Percentiles rank a stretch among this genome's conserved stretches.
These are phyloP conservation scores for Pinctada fucata DNA, from an alignment of 2,888 invertebrate genomes.

Conservation along the genomic window DNA sequence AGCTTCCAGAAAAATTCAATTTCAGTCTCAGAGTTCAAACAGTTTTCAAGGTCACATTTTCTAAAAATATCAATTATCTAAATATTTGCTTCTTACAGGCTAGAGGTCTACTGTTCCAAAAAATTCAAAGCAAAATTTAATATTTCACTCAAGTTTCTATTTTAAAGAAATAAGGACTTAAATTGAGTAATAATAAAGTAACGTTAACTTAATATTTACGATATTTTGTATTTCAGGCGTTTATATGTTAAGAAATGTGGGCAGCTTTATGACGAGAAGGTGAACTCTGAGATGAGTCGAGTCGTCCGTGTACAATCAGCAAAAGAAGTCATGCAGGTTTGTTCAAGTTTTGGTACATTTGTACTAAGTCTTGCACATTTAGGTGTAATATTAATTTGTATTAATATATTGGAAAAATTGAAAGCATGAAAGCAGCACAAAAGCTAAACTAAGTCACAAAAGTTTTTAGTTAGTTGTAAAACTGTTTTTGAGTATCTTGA, in stretches of 20 bases:
- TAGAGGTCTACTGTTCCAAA: too few relatives aligned
- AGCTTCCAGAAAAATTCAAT: too few relatives aligned
- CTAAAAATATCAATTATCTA: too few relatives aligned
- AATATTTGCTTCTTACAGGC: too few relatives aligned
- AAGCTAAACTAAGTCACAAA: background rate
- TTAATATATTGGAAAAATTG: background rate
- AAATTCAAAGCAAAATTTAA: too few relatives aligned
- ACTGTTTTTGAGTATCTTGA: background rate
- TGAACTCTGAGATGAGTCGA: conserved; percentile 55
- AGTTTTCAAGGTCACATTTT: too few relatives aligned
- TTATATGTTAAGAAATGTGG: conserved; percentile 74
- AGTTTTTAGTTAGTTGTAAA: background rate
- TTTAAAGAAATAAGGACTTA: too few relatives aligned
- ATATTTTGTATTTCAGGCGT: conserved; percentile 52
- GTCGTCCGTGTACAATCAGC: conserved; percentile 66
- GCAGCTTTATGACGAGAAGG: conserved; percentile 71
- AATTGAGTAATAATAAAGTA: too few relatives aligned
- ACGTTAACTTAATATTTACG: too few relatives aligned
- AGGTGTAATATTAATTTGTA: background rate
- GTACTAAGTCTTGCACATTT: background rate
- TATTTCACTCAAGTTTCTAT: too few relatives aligned
- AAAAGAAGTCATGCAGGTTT: conserved; percentile 72
- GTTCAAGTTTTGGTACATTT: conserved; percentile 11
- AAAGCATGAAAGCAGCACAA: background rate
- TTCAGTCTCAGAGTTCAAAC: too few relatives aligned